phyloP scores from a whole-genome alignment of 2,113 vertebrate species.

The Peromyscus polionotus region DNA sequence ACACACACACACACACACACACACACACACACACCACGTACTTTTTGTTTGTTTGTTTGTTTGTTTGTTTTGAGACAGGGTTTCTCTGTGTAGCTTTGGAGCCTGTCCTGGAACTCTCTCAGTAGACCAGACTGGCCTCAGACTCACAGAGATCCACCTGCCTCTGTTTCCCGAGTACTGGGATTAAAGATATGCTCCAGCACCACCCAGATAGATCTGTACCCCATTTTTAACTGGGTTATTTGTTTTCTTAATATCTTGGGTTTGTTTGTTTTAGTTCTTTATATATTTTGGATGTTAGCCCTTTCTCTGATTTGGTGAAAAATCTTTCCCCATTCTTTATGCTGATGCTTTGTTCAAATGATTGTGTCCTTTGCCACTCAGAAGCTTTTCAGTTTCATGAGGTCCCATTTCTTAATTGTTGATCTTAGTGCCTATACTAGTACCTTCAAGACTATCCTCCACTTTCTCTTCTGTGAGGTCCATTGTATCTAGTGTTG shows the following conservation, averaged over 20 bases:
- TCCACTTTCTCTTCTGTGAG: background rate
- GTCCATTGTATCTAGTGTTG: background rate
- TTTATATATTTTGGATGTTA: background rate
- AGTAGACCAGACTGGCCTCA: no score
- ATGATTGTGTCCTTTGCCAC: background rate
- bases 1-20: no score
- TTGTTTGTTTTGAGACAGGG: no score
- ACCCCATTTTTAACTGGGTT: background rate
- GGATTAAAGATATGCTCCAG: no score
- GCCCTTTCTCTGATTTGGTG: background rate
- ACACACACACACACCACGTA: no score
- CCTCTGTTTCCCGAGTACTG: no score
- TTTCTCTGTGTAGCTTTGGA: no score
- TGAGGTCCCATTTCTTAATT: background rate
- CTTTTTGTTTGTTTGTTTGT: no score
- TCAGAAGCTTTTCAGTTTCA: background rate
- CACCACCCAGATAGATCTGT: background rate
- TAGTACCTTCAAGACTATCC: background rate
- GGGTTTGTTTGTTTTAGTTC: background rate
- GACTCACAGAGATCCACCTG: no score
- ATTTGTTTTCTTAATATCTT: background rate
- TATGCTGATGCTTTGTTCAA: background rate
- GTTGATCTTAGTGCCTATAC: background rate
- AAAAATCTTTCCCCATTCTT: background rate
- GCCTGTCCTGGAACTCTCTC: no score